Percentiles rank a stretch among this genome's conserved stretches.
Evolutionary conservation across 35 echinoderm and acorn worm species (phyloP).

Genomic region (Apostichopus japonicus): DNA sequence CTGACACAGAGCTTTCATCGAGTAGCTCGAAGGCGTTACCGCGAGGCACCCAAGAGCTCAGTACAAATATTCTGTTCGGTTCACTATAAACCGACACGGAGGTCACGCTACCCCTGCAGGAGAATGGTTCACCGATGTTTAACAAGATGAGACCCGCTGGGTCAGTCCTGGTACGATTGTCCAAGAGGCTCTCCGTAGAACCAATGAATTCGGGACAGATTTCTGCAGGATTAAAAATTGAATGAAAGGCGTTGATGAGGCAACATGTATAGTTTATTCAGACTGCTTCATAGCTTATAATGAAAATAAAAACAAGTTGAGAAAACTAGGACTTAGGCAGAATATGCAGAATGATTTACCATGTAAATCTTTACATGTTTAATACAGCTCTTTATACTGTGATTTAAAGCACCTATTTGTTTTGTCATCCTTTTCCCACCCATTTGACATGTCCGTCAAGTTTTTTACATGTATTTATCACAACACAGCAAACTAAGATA

Average conservation of each 20-base stretch:
- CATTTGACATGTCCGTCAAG: too few relatives aligned
- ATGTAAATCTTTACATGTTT: too few relatives aligned
- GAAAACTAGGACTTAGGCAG: too few relatives aligned
- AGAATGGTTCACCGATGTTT: slow-evolving; percentile 6
- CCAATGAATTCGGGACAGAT: not conserved
- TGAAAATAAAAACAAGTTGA: too few relatives aligned
- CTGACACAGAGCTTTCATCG: not conserved
- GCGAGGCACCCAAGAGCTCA: slow-evolving; percentile 15
- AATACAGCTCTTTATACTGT: too few relatives aligned
- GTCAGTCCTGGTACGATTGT: not conserved
- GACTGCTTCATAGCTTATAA: too few relatives aligned
- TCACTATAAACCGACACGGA: not conserved
- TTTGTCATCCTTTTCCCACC: too few relatives aligned
- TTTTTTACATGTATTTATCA: too few relatives aligned
- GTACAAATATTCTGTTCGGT: not conserved
- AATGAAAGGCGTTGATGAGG: not conserved
- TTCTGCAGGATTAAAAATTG: not conserved
- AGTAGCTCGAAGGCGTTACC: not conserved
- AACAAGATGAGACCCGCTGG: not conserved
- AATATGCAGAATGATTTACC: too few relatives aligned
- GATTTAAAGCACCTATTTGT: too few relatives aligned
- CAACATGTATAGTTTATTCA: not conserved
- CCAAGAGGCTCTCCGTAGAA: not conserved
- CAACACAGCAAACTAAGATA: too few relatives aligned
- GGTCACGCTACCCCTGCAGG: slow-evolving; percentile 3